Evolutionary conservation across 2,888 invertebrate genomes (phyloP).

Genomic region (Drosophila limbata): DNA sequence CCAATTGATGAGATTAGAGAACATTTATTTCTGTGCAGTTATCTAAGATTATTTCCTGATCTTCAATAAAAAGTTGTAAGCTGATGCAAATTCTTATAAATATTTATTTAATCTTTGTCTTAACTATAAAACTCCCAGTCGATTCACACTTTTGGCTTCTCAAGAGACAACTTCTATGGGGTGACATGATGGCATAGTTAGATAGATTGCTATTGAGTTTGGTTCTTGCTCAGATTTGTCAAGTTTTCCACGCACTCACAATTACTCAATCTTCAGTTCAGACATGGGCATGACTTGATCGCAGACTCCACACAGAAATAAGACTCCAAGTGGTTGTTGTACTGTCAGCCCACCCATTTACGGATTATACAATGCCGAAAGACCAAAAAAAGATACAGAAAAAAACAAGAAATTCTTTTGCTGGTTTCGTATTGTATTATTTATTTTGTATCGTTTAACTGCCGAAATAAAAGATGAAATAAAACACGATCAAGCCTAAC

Average conservation of each 20-base stretch:
- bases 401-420: constrained; percentile 66
- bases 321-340: constrained; percentile 30
- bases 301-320: constrained; percentile 16
- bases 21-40: neutral
- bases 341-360: constrained; percentile 61
- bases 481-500: constrained; percentile 77
- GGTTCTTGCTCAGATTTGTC: constrained; percentile 20
- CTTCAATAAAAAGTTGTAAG: neutral
- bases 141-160: neutral
- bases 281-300: constrained; percentile 29
- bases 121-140: neutral
- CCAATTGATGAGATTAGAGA: neutral
- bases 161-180: constrained; percentile 13
- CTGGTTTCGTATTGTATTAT: constrained; percentile 45
- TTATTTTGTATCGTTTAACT: constrained; percentile 62
- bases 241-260: constrained; percentile 38
- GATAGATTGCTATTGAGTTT: constrained; percentile 10
- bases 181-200: constrained; percentile 16
- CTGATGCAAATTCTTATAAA: neutral
- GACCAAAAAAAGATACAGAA: constrained; percentile 42
- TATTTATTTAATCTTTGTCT: neutral
- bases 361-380: constrained; percentile 64
- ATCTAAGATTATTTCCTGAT: neutral
- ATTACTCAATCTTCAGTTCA: constrained; percentile 52
- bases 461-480: constrained; percentile 54